A percentile compares a stretch with the other conserved stretches of the same genome.
These are phyloP conservation scores for Sebastes taczanowskii DNA, from an alignment of 2,797 vertebrate species.

Conservation along the genomic window DNA sequence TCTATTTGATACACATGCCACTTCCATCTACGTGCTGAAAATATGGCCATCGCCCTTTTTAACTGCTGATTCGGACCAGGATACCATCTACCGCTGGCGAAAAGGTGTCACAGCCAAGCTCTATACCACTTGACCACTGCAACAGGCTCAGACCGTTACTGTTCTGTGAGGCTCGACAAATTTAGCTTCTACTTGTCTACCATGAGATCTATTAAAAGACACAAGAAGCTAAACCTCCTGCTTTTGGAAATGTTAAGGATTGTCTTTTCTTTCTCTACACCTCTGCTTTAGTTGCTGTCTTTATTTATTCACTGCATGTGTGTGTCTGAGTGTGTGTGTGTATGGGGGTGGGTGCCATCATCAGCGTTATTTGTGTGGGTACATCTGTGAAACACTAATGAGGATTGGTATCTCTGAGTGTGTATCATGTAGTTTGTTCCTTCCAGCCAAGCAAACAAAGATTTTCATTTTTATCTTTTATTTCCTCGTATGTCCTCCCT, in stretches of 20 bases:
- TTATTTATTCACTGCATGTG: background rate
- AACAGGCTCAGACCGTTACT: too few species aligned
- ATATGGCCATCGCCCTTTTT: too few species aligned
- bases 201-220: slow-evolving; percentile 9
- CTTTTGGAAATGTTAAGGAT: slow-evolving; percentile 33
- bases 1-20: too few species aligned
- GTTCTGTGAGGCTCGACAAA: background rate
- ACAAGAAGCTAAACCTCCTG: slow-evolving; percentile 23
- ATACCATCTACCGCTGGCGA: too few species aligned
- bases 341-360: slow-evolving; percentile 8
- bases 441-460: slow-evolving; percentile 2
- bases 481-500: background rate
- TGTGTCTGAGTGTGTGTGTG: background rate
- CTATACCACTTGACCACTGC: too few species aligned
- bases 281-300: slow-evolving; percentile 2
- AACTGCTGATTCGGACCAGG: too few species aligned
- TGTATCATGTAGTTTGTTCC: background rate
- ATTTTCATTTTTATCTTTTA: background rate
- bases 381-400: slow-evolving; percentile 47
- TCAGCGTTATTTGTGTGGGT: slow-evolving; percentile 34
- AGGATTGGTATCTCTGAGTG: slow-evolving; percentile 3
- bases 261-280: slow-evolving; percentile 3
- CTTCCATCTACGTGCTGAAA: too few species aligned
- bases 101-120: too few species aligned
- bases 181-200: slow-evolving; percentile 16